A percentile compares a stretch with the other conserved stretches of the same genome.
These are phyloP conservation scores for Esox niger DNA, from an alignment of 2,113 vertebrate species.

Conservation along the genomic window DNA sequence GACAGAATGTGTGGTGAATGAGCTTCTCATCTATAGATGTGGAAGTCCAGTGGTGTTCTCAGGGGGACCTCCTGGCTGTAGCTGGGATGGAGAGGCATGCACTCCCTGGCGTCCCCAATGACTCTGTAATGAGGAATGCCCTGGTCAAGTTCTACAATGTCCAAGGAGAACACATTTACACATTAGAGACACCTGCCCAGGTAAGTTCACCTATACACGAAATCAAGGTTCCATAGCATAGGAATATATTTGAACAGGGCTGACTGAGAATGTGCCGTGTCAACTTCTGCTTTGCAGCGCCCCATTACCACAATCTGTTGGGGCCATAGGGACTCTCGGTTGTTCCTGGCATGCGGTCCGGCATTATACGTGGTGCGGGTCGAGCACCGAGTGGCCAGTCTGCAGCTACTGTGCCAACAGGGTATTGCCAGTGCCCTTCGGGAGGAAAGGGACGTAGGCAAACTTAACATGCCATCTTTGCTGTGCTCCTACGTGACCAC, in stretches of 20 bases:
- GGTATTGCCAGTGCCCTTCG: conserved; percentile 88
- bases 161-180: conserved; percentile 96
- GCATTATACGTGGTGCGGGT: conserved; percentile 94
- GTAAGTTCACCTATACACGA: conserved; percentile 56
- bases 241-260: neutral
- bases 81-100: conserved; percentile 92
- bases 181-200: conserved; percentile 94
- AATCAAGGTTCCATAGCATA: neutral
- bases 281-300: conserved; percentile 73
- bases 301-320: conserved; percentile 97
- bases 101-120: conserved; percentile 76
- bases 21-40: conserved; percentile 79
- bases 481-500: conserved; percentile 97
- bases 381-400: conserved; percentile 91
- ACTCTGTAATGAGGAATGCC: conserved; percentile 83
- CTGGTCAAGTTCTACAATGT: conserved; percentile 97
- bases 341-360: conserved; percentile 92
- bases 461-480: conserved; percentile 91
- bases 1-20: conserved; percentile 5
- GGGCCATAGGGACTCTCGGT: conserved; percentile 93
- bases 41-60: conserved; percentile 96
- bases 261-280: neutral
- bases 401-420: conserved; percentile 95
- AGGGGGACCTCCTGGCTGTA: conserved; percentile 94
- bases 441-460: conserved; percentile 94